These are phyloP conservation scores for Anolis sagrei DNA, from an alignment of 2,113 vertebrate species.

Conservation along the genomic window DNA sequence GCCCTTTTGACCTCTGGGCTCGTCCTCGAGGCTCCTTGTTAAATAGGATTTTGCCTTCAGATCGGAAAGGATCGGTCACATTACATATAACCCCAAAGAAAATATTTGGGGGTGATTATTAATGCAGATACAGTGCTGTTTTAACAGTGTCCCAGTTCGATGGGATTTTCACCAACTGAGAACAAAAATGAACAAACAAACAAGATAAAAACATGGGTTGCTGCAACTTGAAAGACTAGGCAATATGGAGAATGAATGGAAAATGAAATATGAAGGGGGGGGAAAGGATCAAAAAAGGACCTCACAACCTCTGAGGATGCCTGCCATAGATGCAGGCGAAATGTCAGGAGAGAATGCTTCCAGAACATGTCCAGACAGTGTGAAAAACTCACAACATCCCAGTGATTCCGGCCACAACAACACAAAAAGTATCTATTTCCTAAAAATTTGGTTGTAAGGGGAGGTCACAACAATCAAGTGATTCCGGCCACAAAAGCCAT, in stretches of 20 bases:
- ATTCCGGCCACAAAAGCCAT: no score
- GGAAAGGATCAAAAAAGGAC: no score
- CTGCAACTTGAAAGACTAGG: not conserved
- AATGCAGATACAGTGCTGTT: fast-evolving
- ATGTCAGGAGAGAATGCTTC: no score
- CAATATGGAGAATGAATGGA: constrained; percentile 48
- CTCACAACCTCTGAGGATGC: no score
- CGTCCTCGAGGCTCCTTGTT: not conserved
- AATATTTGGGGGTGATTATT: fast-evolving
- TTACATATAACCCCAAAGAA: not conserved
- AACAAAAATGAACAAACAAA: not conserved
- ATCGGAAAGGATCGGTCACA: not conserved
- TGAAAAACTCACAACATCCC: no score
- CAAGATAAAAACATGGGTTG: not conserved
- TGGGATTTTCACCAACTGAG: not conserved
- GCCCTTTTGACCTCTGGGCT: constrained; percentile 56
- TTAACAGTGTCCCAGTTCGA: not conserved
- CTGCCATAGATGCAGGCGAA: no score
- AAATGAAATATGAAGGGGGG: constrained; percentile 47
- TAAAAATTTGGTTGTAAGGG: no score
- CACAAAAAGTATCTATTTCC: no score
- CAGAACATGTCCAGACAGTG: no score
- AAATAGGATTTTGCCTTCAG: not conserved
- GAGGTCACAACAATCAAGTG: no score
- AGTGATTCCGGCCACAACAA: no score